Conservation (phyloP, 2,888 invertebrate species). For the Pharmacophagus antenor region DNA sequence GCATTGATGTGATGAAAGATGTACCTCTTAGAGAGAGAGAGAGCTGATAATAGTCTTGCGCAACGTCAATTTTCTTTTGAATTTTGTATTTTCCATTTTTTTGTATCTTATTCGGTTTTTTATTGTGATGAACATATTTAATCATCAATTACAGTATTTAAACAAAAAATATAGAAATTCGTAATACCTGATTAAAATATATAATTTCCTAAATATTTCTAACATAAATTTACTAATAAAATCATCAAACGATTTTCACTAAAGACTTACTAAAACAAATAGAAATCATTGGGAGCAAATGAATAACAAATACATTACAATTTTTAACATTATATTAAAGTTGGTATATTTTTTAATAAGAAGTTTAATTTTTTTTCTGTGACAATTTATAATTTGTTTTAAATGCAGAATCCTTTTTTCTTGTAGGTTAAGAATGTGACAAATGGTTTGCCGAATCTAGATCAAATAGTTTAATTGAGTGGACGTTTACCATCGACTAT, state of each 20-base stretch:
- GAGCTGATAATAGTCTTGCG: slow-evolving; percentile 21
- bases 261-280: too few species aligned
- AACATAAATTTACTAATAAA: too few species aligned
- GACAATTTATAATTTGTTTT: not conserved
- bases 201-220: too few species aligned
- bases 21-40: slow-evolving; percentile 39
- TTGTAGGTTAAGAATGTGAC: slow-evolving; percentile 2
- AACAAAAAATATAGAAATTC: too few species aligned
- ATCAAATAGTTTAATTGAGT: slow-evolving; percentile 53
- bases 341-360: too few species aligned
- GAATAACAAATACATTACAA: too few species aligned
- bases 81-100: slow-evolving; percentile 12
- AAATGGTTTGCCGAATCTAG: slow-evolving; percentile 25
- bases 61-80: slow-evolving; percentile 18
- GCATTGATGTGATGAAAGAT: slow-evolving; percentile 67
- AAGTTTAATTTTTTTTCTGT: not conserved
- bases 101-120: not conserved
- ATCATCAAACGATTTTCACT: too few species aligned
- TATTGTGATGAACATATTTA: not conserved
- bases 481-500: slow-evolving; percentile 68
- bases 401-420: not conserved
- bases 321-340: too few species aligned
- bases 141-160: too few species aligned
- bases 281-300: too few species aligned
- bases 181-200: too few species aligned